Conservation (phyloP, 1,140 invertebrate species). For the Aphelenchoides besseyi region DNA sequence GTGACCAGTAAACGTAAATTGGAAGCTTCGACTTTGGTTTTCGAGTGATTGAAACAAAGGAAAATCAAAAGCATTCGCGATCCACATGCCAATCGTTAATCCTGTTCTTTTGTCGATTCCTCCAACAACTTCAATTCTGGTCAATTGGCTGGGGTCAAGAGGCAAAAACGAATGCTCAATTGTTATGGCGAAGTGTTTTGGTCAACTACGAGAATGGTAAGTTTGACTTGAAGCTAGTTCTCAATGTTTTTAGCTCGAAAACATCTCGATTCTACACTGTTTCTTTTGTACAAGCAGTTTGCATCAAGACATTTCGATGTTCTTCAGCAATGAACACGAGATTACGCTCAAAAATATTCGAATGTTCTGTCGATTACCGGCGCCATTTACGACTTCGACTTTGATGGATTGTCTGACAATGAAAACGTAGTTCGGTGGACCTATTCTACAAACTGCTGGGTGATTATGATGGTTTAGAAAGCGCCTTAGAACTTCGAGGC, state of each 20-base stretch:
- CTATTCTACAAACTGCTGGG: not conserved
- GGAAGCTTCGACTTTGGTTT: slow-evolving; percentile 25
- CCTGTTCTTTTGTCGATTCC: not conserved
- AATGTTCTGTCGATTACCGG: slow-evolving; percentile 30
- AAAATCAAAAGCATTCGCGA: not conserved
- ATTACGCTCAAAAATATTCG: slow-evolving; percentile 30
- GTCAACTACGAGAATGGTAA: slow-evolving; percentile 21
- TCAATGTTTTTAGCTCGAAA: slow-evolving; percentile 25
- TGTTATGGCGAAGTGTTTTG: slow-evolving; percentile 28
- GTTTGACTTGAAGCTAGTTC: not conserved
- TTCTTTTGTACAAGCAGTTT: slow-evolving; percentile 40
- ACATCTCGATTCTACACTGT: slow-evolving; percentile 22
- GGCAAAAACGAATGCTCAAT: not conserved
- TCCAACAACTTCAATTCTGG: slow-evolving; percentile 32
- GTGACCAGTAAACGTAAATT: not conserved
- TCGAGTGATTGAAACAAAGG: slow-evolving; percentile 21
- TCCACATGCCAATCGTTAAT: slow-evolving; percentile 18
- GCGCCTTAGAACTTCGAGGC: not conserved
- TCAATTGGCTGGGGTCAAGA: no score
- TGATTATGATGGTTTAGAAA: not conserved
- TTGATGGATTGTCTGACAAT: slow-evolving; percentile 41
- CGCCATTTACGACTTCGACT: slow-evolving; percentile 37
- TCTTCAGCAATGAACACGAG: slow-evolving; percentile 35
- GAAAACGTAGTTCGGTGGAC: slow-evolving; percentile 25
- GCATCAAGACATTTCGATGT: slow-evolving; percentile 29